A percentile compares a stretch with the other conserved stretches of the same genome.
Evolutionary conservation across 2,113 vertebrate genomes (phyloP).

Genomic region (Melanostigma gelatinosum): DNA sequence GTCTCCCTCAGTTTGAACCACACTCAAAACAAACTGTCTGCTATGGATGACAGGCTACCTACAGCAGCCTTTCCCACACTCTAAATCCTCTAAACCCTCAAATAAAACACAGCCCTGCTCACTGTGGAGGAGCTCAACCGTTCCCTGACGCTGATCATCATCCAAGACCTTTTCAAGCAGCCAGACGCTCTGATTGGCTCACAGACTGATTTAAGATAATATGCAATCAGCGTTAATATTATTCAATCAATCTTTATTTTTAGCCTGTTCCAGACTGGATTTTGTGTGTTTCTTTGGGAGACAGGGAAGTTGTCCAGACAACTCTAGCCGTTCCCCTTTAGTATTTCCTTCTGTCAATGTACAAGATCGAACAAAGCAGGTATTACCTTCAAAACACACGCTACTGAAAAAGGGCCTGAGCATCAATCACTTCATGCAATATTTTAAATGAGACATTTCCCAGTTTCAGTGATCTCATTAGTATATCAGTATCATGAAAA

Average conservation of each 20-base stretch:
- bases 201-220: conserved; percentile 32
- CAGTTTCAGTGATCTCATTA: conserved; percentile 33
- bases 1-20: not conserved
- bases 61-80: not conserved
- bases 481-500: conserved; percentile 30
- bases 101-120: not conserved
- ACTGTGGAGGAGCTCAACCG: not conserved
- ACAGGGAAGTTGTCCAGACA: not conserved
- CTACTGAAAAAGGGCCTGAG: not conserved
- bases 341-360: not conserved
- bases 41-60: not conserved
- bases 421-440: conserved; percentile 30
- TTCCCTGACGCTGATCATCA: conserved; percentile 7
- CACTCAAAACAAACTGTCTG: not conserved
- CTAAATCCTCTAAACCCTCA: not conserved
- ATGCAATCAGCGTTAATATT: conserved; percentile 23
- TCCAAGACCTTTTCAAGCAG: conserved; percentile 19
- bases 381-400: conserved; percentile 11
- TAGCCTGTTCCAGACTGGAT: not conserved
- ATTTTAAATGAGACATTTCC: conserved; percentile 32
- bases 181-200: conserved; percentile 27
- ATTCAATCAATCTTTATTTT: conserved; percentile 36
- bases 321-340: not conserved
- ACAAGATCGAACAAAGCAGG: conserved; percentile 18
- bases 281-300: not conserved